phyloP scores from a whole-genome alignment of 2,797 vertebrate species.

The Manis crassicaudata region DNA sequence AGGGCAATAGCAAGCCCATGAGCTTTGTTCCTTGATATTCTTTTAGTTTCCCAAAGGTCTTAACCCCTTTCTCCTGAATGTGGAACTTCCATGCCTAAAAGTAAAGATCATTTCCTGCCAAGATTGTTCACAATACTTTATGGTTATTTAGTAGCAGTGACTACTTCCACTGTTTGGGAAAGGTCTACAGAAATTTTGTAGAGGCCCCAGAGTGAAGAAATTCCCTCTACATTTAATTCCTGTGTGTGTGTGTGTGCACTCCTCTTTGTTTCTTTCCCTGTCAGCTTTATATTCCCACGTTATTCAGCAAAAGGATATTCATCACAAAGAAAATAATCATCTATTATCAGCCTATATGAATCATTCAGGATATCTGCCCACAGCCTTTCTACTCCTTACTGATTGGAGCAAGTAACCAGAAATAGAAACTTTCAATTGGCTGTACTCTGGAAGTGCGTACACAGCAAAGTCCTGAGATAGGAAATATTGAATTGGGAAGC shows the following conservation, averaged over 20 bases:
- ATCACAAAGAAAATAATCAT: background rate
- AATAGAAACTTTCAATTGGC: background rate
- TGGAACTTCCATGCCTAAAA: conserved; percentile 38
- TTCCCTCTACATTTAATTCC: background rate
- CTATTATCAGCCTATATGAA: background rate
- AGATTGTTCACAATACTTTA: background rate
- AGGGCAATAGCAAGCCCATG: conserved; percentile 13
- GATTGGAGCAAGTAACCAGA: background rate
- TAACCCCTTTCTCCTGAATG: background rate
- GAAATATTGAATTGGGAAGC: background rate
- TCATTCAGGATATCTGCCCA: background rate
- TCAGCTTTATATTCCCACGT: background rate
- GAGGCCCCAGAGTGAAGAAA: background rate
- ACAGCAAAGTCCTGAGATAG: background rate
- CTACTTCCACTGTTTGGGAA: background rate
- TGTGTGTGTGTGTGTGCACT: background rate
- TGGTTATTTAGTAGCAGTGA: conserved; percentile 1
- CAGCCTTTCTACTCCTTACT: background rate
- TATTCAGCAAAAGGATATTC: background rate
- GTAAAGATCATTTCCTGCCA: background rate
- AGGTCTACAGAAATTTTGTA: conserved; percentile 20
- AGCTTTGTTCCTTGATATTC: background rate
- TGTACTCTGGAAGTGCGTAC: background rate
- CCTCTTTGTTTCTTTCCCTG: background rate
- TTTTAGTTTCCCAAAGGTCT: background rate